Conservation (phyloP, 2,888 invertebrate species). For the Hipparchia semele region DNA sequence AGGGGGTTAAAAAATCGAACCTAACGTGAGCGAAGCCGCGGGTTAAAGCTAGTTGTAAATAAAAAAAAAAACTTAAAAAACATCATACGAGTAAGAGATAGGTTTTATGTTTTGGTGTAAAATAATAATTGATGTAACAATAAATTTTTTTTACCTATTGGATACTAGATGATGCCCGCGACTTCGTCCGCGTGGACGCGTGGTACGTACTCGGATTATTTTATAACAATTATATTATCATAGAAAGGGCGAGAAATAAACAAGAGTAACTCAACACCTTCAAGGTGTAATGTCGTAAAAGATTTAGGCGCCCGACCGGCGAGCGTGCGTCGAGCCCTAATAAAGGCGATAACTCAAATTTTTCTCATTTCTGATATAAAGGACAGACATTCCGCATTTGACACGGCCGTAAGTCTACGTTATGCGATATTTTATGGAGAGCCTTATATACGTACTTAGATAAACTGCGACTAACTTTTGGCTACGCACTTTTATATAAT, state of each 20-base stretch:
- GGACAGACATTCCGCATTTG: constrained; percentile 21
- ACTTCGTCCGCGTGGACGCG: too few relatives aligned
- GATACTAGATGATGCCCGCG: too few relatives aligned
- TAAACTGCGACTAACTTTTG: constrained; percentile 14
- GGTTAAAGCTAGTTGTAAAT: too few relatives aligned
- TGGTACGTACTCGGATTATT: too few relatives aligned
- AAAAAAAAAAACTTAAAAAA: too few relatives aligned
- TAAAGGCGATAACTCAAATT: constrained; percentile 28
- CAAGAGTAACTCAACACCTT: constrained; percentile 11
- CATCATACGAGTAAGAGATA: too few relatives aligned
- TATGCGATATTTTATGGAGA: constrained; percentile 23
- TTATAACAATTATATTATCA: too few relatives aligned
- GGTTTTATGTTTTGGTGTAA: too few relatives aligned
- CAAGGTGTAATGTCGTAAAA: constrained; percentile 10
- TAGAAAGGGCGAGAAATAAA: background rate
- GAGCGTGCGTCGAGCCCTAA: constrained; percentile 5
- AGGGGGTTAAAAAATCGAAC: too few relatives aligned
- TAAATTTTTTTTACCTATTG: too few relatives aligned
- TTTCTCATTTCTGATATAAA: constrained; percentile 28
- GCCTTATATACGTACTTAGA: constrained; percentile 15
- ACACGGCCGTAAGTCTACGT: constrained; percentile 21
- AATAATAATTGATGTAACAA: too few relatives aligned
- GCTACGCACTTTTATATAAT: background rate
- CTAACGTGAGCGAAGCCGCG: too few relatives aligned
- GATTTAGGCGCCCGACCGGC: background rate